Evolutionary conservation across 2,888 invertebrate genomes (phyloP), one percentile per base, ranked within the genome.

Genomic region (Platycheirus rosarum): DNA sequence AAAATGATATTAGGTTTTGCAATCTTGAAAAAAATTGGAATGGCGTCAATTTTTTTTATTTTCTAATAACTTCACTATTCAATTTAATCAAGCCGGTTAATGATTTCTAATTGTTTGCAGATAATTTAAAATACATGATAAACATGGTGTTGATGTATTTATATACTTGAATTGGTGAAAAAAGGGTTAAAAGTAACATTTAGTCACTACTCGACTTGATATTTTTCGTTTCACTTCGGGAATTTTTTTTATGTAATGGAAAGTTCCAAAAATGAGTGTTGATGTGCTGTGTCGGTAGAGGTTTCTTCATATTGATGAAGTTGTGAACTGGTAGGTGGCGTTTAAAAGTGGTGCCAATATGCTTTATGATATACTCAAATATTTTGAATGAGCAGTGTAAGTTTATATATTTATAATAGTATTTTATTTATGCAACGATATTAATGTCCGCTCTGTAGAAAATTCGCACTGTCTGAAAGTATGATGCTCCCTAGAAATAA

Each of bases 221-320:
- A 76, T 71, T 82, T 82, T 82, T 57, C 62, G 62, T 76, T 68
- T 73, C 71, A 77, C 77, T 73, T 68, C n/a, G 69, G 53, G 60
- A 55, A 74, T 71, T 82, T 73, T 66, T 79, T 85, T 85, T 85
- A 85, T 84, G 76, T 85, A 85, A 85, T 82, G 84, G 84, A 84
- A 85, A 82, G 60, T 84, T 84, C 82, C 84, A 84, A 84, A 85
- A 79, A 48, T 42, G 53, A 63, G 20, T 40, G 35, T 14, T 44
- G 49, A 16, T 42, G 66, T 60, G 82, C 42, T 51, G 29, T 40
- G 71, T 32, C 73, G 69, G 35, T 42, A 73, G 35, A 18, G 14
- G 32, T 60, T 65, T 60, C 18, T 16, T 37, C 3, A 5, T 11
- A 46, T 51, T 0, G 13, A 32, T 23, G 2, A 0, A 9, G 1